Percentiles rank a stretch among this genome's conserved stretches.
Conservation (phyloP, 2,113 vertebrate species). For the Pontoporia blainvillei region DNA sequence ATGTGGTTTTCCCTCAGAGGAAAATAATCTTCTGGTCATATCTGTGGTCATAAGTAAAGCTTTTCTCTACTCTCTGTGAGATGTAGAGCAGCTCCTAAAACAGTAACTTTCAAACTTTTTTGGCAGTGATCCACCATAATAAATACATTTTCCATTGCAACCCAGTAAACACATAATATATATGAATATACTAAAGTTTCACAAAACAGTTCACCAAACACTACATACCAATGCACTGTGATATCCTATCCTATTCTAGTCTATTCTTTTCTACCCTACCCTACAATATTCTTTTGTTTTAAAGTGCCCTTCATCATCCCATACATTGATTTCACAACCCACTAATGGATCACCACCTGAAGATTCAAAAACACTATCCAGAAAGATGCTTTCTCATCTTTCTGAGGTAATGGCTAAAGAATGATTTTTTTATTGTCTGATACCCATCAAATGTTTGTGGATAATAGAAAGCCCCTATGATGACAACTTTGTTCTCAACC, state of each 20-base stretch:
- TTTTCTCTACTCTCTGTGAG: background rate
- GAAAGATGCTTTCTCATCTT: background rate
- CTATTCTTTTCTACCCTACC: background rate
- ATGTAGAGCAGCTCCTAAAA: background rate
- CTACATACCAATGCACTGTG: background rate
- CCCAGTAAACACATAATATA: background rate
- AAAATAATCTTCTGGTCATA: conserved; percentile 5
- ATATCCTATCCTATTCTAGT: background rate
- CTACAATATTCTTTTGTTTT: background rate
- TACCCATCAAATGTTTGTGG: background rate
- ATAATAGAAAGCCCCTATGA: background rate
- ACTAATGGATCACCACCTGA: background rate
- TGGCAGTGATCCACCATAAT: background rate
- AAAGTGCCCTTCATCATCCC: background rate
- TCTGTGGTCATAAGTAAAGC: background rate
- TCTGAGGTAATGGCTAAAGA: background rate
- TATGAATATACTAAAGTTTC: background rate
- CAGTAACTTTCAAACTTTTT: background rate
- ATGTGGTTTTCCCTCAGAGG: background rate
- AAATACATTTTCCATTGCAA: background rate
- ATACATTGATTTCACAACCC: background rate
- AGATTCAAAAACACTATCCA: conserved; percentile 29
- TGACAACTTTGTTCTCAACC: background rate
- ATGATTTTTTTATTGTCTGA: background rate
- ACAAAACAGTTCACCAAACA: background rate